Evolutionary conservation across 2,888 invertebrate species (phyloP), one percentile per base, ranked within the genome.

Genomic region (Heteropelma amictum): DNA sequence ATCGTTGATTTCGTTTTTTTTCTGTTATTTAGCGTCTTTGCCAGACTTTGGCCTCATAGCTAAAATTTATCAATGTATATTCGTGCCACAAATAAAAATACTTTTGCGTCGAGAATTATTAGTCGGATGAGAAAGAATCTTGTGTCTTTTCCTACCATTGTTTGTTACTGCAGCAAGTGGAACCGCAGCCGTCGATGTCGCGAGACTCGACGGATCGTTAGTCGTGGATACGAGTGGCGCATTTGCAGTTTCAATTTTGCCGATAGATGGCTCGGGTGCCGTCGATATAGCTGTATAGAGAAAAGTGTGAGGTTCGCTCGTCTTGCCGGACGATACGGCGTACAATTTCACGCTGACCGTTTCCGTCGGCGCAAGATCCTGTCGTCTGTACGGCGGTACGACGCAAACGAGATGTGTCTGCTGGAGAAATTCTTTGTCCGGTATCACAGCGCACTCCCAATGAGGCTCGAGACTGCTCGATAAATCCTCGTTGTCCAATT

Each of bases 321-420:
- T 94, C 90, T 95, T 95, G 82, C 96, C 96, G 84, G 95, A 96
- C 47, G 96, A 96, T 17, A 95, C 92, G 71, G 96, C 95, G 89
- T 93, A 93, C 88, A 97, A 90, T 89, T 94, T 93, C 75, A 96
- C 95, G 82, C 91, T 91, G 77, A 95, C 93, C 10, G 95, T 91
- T 87, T 95, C 95, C 26, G 90, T 73, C 12, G 91, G 86, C 40
- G 89, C 89, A 72, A 94, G 91, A 88, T 94, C 94, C 76, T 92
- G 90, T 78, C 93, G 92, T 82, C 90, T 90, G 91, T 94, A 97
- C 19, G 95, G 92, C 19, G 97, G 97, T 79, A 97, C 94, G 82
- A 94, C 94, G 90, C 97, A 97, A 30, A 97, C 95, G 61, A 97
- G 91, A 90, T 97, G 97, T 19, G 95, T 96, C 94, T 97, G 92